These are phyloP conservation scores for Scaptomyza caliginosa DNA, from an alignment of 2,888 invertebrate genomes.

Conservation along the genomic window DNA sequence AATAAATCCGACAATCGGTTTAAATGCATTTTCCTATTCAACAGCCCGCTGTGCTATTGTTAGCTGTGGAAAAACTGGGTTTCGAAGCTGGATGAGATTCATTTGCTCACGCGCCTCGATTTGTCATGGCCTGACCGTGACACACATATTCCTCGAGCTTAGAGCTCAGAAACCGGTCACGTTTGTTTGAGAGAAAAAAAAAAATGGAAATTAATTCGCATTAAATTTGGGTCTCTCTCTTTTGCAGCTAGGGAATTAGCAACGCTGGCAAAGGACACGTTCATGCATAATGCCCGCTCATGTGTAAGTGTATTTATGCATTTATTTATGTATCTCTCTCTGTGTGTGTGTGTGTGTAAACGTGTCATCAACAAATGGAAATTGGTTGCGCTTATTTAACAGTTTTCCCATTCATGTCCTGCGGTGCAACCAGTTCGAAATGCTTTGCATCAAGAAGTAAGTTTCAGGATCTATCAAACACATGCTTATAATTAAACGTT, in stretches of 20 bases:
- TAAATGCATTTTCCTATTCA: slow-evolving; percentile 48
- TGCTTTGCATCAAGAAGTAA: slow-evolving; percentile 1
- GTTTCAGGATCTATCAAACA: slow-evolving; percentile 11
- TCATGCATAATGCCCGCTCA: slow-evolving; percentile 54
- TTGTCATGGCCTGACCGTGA: slow-evolving; percentile 72
- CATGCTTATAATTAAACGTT: slow-evolving; percentile 12
- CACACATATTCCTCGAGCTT: slow-evolving; percentile 52
- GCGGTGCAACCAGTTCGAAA: slow-evolving; percentile 24
- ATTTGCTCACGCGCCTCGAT: slow-evolving; percentile 71
- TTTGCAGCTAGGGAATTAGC: slow-evolving; percentile 59
- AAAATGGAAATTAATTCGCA: slow-evolving; percentile 71
- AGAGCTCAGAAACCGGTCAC: slow-evolving; percentile 42
- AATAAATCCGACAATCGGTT: slow-evolving; percentile 69
- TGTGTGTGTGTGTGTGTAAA: slow-evolving; percentile 24
- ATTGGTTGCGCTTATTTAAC: slow-evolving; percentile 35
- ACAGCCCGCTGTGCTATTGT: slow-evolving; percentile 57
- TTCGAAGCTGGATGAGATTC: slow-evolving; percentile 3
- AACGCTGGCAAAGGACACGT: slow-evolving; percentile 68
- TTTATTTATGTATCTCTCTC: background rate
- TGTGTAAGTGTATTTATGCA: slow-evolving; percentile 1
- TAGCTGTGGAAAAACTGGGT: slow-evolving; percentile 30
- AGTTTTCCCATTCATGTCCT: slow-evolving; percentile 53
- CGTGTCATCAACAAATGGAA: slow-evolving; percentile 58
- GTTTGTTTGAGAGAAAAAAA: slow-evolving; percentile 41
- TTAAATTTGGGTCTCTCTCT: slow-evolving; percentile 53